These are phyloP conservation scores for Tholera decimalis DNA, from an alignment of 2,888 invertebrate species.

Conservation along the genomic window DNA sequence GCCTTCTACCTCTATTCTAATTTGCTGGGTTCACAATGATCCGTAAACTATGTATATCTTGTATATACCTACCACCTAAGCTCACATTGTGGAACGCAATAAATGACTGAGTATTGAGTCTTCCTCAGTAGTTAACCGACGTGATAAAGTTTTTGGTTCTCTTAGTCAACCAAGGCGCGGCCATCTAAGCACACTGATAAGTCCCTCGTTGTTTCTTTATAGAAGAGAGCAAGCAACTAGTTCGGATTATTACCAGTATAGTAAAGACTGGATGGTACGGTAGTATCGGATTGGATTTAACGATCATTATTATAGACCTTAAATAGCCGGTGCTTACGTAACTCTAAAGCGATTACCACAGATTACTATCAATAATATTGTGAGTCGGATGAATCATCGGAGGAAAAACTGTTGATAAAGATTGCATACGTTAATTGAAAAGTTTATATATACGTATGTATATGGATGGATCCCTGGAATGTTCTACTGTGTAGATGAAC, in stretches of 20 bases:
- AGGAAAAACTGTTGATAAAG: background rate
- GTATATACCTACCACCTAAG: too few relatives aligned
- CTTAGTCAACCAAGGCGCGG: accelerated
- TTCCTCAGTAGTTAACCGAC: too few relatives aligned
- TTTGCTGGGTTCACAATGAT: background rate
- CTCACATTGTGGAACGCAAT: too few relatives aligned
- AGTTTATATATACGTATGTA: background rate
- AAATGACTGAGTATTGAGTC: too few relatives aligned
- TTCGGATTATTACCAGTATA: slow-evolving; percentile 44
- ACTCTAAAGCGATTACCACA: slow-evolving; percentile 34
- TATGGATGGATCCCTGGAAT: too few relatives aligned
- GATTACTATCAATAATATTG: slow-evolving; percentile 23
- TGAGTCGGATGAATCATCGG: slow-evolving; percentile 1
- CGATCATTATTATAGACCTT: slow-evolving; percentile 50
- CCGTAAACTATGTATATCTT: too few relatives aligned
- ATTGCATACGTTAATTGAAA: background rate
- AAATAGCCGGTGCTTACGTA: slow-evolving; percentile 38
- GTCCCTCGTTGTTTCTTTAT: slow-evolving; percentile 12
- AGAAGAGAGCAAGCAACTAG: background rate
- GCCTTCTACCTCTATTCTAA: background rate
- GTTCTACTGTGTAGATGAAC: too few relatives aligned
- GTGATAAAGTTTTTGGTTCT: background rate
- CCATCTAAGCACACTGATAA: slow-evolving; percentile 1
- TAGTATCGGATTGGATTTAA: slow-evolving; percentile 43
- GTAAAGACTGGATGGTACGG: slow-evolving; percentile 35